Base-by-base conservation (phyloP, 2,888 invertebrate species). In the Trachelus troglodyta region DNA sequence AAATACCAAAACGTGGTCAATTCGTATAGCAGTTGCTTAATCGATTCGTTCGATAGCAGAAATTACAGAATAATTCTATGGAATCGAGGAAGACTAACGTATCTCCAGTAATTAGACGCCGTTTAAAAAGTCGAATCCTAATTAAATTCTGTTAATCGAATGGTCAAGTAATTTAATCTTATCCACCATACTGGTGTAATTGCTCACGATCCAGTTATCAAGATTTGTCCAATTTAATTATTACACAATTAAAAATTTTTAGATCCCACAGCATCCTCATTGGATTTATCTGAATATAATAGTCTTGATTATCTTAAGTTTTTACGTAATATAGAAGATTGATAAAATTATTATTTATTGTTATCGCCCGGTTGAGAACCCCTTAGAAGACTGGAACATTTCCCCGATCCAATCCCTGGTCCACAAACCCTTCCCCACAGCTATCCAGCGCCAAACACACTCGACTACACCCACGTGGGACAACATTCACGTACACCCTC, bases 351-450 rank as follows among this genome's bases (percentile, higher is more conserved):
- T 56, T 9, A 71, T 31, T 71, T 71, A 12, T 71, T 23, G 12
- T 34, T 33, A 73, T 71, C 74, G 73, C 80, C 76, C 76, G 80
- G 83, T 81, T 85, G 86, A 87, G 85, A 87, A 86, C 84, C 86
- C 81, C 85, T 85, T 84, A 74, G 74, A 78, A 79, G 79, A 81
- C 79, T 76, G 76, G 80, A 80, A 78, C 82, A 83, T 82, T 82
- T 83, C 84, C 76, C 79, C 80, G 69, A 76, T 76, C 74, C 76
- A 75, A 37, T 71, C 71, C 71, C 56, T 56, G 23, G 56, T 23
- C 56, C 56, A 56, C 56, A 56, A 23, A 56, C 56, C 56, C 33
- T 34, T 34, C 71, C 31, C 76, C 73, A 37, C 73, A 69, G 75
- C 77, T 74, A 75, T 69, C 71, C 83, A 84, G 78, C 79, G 81